These are phyloP conservation scores for Pelmatolapia mariae DNA, from an alignment of 2,113 vertebrate genomes.

Conservation along the genomic window DNA sequence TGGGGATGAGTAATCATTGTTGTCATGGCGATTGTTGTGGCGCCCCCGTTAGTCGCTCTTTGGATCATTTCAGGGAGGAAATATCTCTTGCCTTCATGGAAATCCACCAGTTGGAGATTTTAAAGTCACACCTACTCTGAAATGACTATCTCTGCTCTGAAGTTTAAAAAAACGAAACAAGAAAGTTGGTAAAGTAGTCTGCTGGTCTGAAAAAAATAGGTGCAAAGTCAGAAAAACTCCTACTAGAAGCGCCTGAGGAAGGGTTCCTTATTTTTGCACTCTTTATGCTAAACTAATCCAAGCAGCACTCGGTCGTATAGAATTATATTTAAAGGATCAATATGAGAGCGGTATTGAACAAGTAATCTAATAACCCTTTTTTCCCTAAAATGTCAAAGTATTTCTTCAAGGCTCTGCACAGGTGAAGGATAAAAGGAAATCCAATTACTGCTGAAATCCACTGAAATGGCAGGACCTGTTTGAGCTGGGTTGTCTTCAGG, in stretches of 20 bases:
- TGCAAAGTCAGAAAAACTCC: not conserved
- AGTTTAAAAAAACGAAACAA: not conserved
- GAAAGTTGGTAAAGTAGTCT: not conserved
- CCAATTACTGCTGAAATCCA: not conserved
- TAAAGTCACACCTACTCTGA: not conserved
- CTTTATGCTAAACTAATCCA: not conserved
- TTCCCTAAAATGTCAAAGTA: not conserved
- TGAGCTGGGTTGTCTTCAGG: not conserved
- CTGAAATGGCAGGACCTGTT: not conserved
- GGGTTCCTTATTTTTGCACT: not conserved
- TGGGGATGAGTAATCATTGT: slow-evolving; percentile 52
- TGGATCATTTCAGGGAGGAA: slow-evolving; percentile 31
- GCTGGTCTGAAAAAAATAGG: not conserved
- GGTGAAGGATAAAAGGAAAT: not conserved
- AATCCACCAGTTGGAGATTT: not conserved
- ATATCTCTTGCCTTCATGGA: not conserved
- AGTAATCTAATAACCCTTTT: not conserved
- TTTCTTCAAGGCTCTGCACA: not conserved
- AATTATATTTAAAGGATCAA: not conserved
- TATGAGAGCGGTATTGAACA: not conserved
- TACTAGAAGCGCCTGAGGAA: not conserved
- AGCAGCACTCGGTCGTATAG: not conserved
- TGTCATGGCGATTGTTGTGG: slow-evolving; percentile 55
- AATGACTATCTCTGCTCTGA: not conserved
- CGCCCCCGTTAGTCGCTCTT: slow-evolving; percentile 27